Percentiles rank a stretch among this genome's conserved stretches.
phyloP scores from a whole-genome alignment of 2,888 invertebrate species.

The Steinernema carpocapsae region DNA sequence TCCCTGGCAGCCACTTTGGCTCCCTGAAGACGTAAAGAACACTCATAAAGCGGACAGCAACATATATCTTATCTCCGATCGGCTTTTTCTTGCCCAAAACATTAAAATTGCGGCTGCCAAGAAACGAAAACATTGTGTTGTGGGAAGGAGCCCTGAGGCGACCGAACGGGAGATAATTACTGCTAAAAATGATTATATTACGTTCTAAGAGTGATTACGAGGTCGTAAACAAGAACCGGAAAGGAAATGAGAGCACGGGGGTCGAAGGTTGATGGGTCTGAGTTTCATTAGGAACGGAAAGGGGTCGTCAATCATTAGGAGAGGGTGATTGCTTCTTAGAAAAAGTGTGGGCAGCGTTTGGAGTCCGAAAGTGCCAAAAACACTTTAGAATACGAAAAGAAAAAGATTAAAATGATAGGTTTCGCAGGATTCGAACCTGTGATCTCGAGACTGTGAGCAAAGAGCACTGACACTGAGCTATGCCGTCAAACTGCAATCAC shows the following conservation, averaged over 20 bases:
- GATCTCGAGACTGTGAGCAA: neutral
- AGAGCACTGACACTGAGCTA: neutral
- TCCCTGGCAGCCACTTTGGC: too few relatives aligned
- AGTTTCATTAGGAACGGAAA: neutral
- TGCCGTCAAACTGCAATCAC: too few relatives aligned
- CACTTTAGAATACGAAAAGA: neutral
- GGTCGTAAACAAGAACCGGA: neutral
- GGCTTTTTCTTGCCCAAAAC: neutral
- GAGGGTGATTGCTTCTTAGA: neutral
- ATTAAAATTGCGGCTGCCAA: neutral
- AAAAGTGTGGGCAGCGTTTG: too few relatives aligned
- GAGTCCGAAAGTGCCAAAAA: too few relatives aligned
- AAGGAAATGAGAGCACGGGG: neutral
- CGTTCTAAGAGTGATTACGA: neutral
- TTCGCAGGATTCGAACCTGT: neutral
- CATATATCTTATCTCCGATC: too few relatives aligned
- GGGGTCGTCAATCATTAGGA: neutral
- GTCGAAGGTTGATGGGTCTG: neutral
- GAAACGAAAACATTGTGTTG: conserved; percentile 23
- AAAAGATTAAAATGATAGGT: neutral
- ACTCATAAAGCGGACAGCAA: conserved; percentile 1
- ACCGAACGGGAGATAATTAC: conserved; percentile 29
- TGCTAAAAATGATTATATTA: neutral
- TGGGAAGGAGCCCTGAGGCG: neutral
- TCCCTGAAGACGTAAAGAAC: too few relatives aligned